Conservation (phyloP, 2,113 vertebrate species). For the Alethe diademata region DNA sequence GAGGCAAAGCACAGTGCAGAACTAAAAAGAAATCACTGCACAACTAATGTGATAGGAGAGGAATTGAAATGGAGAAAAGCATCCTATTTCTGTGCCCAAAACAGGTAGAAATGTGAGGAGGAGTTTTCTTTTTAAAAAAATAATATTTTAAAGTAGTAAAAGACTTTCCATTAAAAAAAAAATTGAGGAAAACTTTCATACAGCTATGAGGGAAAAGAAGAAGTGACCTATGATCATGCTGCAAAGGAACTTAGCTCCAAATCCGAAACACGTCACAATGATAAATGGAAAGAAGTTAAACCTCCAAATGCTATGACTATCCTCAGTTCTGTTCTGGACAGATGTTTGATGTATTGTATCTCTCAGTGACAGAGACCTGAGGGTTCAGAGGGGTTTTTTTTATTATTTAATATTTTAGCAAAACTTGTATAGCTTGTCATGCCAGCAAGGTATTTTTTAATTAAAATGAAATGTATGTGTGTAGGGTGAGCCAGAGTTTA, state of each 20-base stretch:
- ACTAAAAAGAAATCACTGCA: constrained; percentile 65
- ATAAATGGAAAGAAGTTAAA: constrained; percentile 56
- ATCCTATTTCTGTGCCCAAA: constrained; percentile 44
- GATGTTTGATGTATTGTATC: constrained; percentile 61
- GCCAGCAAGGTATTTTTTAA: constrained; percentile 67
- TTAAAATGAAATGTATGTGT: constrained; percentile 64
- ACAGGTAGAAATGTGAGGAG: background rate
- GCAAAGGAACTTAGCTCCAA: constrained; percentile 27
- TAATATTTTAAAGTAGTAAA: background rate
- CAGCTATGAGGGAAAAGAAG: background rate
- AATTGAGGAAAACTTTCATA: background rate
- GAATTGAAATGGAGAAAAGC: constrained; percentile 46
- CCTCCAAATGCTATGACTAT: constrained; percentile 23
- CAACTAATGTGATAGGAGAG: constrained; percentile 51
- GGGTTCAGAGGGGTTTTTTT: constrained; percentile 34
- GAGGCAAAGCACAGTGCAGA: constrained; percentile 65
- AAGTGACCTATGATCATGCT: background rate
- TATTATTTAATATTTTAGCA: constrained; percentile 60
- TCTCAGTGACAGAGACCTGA: constrained; percentile 60
- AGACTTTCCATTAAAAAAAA: background rate
- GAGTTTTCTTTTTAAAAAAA: background rate
- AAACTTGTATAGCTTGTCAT: constrained; percentile 61
- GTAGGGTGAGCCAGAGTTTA: constrained; percentile 67
- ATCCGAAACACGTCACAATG: constrained; percentile 1
- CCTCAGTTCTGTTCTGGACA: constrained; percentile 50